phyloP scores from a whole-genome alignment of 2,888 invertebrate species.

The Nudaria mundana region DNA sequence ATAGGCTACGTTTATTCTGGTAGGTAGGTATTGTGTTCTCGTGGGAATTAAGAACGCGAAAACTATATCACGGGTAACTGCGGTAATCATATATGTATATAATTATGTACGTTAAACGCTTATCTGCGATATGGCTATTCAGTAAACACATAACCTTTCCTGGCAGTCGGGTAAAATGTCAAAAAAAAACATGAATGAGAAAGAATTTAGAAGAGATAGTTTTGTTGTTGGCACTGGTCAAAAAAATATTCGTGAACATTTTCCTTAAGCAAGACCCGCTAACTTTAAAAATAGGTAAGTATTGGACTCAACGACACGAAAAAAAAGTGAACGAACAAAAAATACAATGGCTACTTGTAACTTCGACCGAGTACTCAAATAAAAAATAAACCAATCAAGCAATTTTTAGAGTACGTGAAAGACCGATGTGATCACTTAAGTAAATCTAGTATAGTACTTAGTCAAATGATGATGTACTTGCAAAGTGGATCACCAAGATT shows the following conservation, averaged over 20 bases:
- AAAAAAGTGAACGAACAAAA: conserved; percentile 24
- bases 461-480: no score
- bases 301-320: conserved; percentile 11
- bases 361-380: conserved; percentile 3
- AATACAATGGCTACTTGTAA: conserved; percentile 18
- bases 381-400: conserved; percentile 23
- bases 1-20: no score
- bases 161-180: no score
- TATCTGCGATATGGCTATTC: no score
- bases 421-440: conserved; percentile 9
- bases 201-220: not conserved
- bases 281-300: conserved; percentile 24
- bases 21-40: no score
- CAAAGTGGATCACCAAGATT: no score
- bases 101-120: no score
- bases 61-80: no score
- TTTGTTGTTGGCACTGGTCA: not conserved
- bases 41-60: no score
- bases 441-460: no score
- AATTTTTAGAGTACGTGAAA: conserved; percentile 17
- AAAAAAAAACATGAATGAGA: not conserved
- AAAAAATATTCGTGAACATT: conserved; percentile 20
- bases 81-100: no score
- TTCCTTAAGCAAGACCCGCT: conserved; percentile 39
- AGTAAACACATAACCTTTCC: no score